phyloP scores from a whole-genome alignment of 2,113 vertebrate genomes.

The Phoxinus phoxinus region DNA sequence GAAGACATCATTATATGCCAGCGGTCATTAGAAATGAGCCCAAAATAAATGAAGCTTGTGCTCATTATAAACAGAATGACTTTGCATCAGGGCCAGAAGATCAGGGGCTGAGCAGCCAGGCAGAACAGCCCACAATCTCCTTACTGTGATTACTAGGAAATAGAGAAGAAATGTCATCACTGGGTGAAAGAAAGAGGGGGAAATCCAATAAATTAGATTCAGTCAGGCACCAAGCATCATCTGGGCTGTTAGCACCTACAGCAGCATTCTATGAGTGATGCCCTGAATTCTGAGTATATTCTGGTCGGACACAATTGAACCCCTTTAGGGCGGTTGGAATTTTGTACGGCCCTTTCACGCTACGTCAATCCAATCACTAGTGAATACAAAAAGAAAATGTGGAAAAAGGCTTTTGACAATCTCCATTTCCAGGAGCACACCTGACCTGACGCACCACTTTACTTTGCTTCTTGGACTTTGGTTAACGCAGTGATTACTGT shows the following conservation, averaged over 20 bases:
- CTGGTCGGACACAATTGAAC: background rate
- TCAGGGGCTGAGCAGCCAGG: slow-evolving; percentile 32
- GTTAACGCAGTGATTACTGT: background rate
- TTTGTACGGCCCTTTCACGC: background rate
- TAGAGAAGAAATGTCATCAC: slow-evolving; percentile 46
- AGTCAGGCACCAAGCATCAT: slow-evolving; percentile 13
- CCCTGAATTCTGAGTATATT: slow-evolving; percentile 22
- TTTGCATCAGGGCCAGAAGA: slow-evolving; percentile 27
- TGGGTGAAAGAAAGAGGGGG: slow-evolving; percentile 25
- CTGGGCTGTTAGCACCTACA: slow-evolving; percentile 7
- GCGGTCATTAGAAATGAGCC: slow-evolving; percentile 10
- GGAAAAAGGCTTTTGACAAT: background rate
- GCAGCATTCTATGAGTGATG: background rate
- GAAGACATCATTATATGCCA: background rate
- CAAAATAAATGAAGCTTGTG: slow-evolving; percentile 32
- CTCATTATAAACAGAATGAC: slow-evolving; percentile 32
- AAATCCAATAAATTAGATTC: slow-evolving; percentile 45
- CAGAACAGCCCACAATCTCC: slow-evolving; percentile 27
- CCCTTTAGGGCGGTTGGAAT: background rate
- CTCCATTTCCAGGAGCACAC: background rate
- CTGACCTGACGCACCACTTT: background rate
- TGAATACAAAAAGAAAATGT: background rate
- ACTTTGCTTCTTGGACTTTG: background rate
- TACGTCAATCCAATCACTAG: background rate
- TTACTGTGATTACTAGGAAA: slow-evolving; percentile 44